A percentile compares a stretch with the other conserved stretches of the same genome.
phyloP scores from a whole-genome alignment of 2,113 vertebrate genomes.

The Podocnemis expansa region DNA sequence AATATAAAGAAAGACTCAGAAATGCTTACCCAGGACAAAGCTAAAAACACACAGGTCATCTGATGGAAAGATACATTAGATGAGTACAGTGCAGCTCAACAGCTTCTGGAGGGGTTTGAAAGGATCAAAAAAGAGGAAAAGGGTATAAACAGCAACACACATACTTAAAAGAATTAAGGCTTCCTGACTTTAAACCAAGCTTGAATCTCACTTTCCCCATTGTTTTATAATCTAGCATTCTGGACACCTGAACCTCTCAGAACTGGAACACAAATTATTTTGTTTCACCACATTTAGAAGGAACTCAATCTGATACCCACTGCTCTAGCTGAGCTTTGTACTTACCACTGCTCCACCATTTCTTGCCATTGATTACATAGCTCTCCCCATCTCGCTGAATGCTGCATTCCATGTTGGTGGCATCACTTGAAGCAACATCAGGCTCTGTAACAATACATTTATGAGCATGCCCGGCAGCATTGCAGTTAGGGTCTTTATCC shows the following conservation, averaged over 20 bases:
- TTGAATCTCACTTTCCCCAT: fast-evolving
- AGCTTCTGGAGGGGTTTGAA: neutral
- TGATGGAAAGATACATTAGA: neutral
- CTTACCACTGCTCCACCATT: conserved; percentile 97
- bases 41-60: neutral
- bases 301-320: neutral
- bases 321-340: conserved; percentile 8
- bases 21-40: neutral
- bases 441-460: conserved; percentile 80
- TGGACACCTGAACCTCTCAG: neutral
- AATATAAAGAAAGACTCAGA: neutral
- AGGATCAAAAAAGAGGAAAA: neutral
- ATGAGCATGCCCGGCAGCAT: neutral
- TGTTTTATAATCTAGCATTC: neutral
- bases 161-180: neutral
- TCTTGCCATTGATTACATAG: conserved; percentile 90
- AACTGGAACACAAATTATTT: neutral
- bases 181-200: neutral
- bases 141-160: neutral
- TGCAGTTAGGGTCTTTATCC: neutral
- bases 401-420: conserved; percentile 90
- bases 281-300: neutral
- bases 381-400: conserved; percentile 78
- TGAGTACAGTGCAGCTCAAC: neutral
- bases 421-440: conserved; percentile 92